These are phyloP conservation scores for Polia nebulosa DNA, from an alignment of 2,888 invertebrate genomes.

Conservation along the genomic window DNA sequence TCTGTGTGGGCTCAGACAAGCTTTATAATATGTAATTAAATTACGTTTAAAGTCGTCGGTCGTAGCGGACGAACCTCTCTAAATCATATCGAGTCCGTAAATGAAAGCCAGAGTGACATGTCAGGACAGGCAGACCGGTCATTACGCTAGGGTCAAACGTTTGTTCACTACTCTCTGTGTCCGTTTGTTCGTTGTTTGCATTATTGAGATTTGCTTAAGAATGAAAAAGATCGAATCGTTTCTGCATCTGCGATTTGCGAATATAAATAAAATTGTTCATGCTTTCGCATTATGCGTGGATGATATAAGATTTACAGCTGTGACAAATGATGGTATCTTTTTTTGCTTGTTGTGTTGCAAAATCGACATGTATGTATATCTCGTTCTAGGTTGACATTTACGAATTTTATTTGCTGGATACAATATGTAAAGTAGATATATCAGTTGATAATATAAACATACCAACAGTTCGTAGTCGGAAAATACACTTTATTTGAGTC, in stretches of 20 bases:
- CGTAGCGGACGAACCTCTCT: conserved; percentile 79
- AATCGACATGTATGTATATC: conserved; percentile 30
- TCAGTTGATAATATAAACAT: neutral
- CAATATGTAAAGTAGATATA: conserved; percentile 13
- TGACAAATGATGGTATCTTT: conserved; percentile 35
- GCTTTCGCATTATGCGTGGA: conserved; percentile 21
- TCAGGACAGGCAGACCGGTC: conserved; percentile 65
- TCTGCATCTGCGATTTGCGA: conserved; percentile 30
- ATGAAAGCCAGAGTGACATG: conserved; percentile 69
- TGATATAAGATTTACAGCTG: conserved; percentile 35
- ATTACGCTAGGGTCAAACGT: conserved; percentile 58
- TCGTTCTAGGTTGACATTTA: conserved; percentile 18
- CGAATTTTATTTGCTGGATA: conserved; percentile 19
- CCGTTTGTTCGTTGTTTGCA: conserved; percentile 54
- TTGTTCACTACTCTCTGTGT: conserved; percentile 53
- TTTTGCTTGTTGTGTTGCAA: conserved; percentile 37
- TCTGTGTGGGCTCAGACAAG: conserved; percentile 88
- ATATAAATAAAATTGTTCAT: conserved; percentile 42
- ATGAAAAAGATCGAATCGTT: conserved; percentile 20
- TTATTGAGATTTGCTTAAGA: conserved; percentile 47
- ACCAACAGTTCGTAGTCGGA: neutral
- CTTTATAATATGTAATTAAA: conserved; percentile 85
- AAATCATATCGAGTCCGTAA: conserved; percentile 83
- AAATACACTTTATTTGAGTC: neutral
- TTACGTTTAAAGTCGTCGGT: conserved; percentile 80